phyloP scores from a whole-genome alignment of 37 sponge, comb jelly and placozoan genomes.

The Oscarella lobularis region DNA sequence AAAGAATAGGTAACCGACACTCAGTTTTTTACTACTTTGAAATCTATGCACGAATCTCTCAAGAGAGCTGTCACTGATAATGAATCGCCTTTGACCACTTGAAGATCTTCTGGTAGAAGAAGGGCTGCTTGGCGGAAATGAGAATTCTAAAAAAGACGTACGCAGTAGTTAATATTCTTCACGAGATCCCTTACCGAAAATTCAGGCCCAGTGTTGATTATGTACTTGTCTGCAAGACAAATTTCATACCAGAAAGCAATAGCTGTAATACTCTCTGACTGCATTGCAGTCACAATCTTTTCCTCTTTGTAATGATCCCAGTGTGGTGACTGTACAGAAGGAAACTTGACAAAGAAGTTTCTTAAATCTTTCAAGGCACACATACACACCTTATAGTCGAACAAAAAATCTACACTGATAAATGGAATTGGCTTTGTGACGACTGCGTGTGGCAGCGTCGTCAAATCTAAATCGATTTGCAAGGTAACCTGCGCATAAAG shows the following conservation, averaged over 20 bases:
- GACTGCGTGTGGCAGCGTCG: slow-evolving; percentile 11
- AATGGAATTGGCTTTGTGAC: slow-evolving; percentile 6
- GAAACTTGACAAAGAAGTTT: no score
- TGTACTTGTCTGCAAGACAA: slow-evolving; percentile 4
- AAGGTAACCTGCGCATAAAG: slow-evolving; percentile 20
- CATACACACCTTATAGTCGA: no score
- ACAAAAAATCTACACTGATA: neutral
- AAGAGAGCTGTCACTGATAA: slow-evolving; percentile 10
- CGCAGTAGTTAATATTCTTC: no score
- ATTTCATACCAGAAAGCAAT: slow-evolving; percentile 47
- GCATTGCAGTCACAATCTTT: slow-evolving; percentile 11
- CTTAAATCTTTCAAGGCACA: no score
- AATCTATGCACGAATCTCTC: slow-evolving; percentile 26
- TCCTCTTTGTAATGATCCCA: slow-evolving; percentile 6
- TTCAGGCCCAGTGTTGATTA: slow-evolving; percentile 25
- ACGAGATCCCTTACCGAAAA: slow-evolving; percentile 4
- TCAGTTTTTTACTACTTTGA: no score
- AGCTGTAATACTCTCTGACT: slow-evolving; percentile 19
- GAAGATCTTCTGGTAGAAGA: slow-evolving; percentile 24
- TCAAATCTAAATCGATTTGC: slow-evolving; percentile 35
- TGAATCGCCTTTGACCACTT: slow-evolving; percentile 14
- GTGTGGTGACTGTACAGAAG: no score
- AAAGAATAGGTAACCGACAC: no score
- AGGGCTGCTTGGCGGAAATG: slow-evolving; percentile 50
- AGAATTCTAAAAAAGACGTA: neutral